Evolutionary conservation across 2,113 vertebrate species (phyloP).

Genomic region (Murina feae): DNA sequence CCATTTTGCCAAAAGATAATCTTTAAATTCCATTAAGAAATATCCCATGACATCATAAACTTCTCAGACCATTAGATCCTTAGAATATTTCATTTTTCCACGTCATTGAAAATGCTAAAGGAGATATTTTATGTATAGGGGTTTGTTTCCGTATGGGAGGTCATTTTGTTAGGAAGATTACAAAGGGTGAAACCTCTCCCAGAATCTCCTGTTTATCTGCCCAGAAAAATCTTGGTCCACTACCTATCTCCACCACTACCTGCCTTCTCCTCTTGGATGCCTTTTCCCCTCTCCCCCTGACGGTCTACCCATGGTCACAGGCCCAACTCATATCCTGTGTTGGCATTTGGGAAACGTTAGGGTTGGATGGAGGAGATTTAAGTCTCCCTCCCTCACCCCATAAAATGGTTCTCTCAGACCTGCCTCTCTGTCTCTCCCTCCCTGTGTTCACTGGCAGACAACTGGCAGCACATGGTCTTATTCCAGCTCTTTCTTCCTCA

Average conservation of each 20-base stretch:
- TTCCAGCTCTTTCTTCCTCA: neutral
- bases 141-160: neutral
- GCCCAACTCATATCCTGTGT: neutral
- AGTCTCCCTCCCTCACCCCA: neutral
- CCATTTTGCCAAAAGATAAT: neutral
- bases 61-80: neutral
- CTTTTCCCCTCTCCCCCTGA: neutral
- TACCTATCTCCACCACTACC: too few species aligned
- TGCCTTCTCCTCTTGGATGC: neutral
- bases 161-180: neutral
- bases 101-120: neutral
- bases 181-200: neutral
- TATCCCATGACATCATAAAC: neutral
- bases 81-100: neutral
- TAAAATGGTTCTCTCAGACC: neutral
- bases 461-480: neutral
- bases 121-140: neutral
- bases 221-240: neutral
- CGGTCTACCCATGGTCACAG: neutral
- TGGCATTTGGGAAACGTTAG: neutral
- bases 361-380: neutral
- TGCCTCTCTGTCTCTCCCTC: neutral
- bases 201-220: neutral
- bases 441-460: neutral
- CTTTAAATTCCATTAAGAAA: neutral